A percentile compares a stretch with the other conserved stretches of the same genome.
Conservation (phyloP, 2,888 invertebrate genomes). For the Bembecia ichneumoniformis region DNA sequence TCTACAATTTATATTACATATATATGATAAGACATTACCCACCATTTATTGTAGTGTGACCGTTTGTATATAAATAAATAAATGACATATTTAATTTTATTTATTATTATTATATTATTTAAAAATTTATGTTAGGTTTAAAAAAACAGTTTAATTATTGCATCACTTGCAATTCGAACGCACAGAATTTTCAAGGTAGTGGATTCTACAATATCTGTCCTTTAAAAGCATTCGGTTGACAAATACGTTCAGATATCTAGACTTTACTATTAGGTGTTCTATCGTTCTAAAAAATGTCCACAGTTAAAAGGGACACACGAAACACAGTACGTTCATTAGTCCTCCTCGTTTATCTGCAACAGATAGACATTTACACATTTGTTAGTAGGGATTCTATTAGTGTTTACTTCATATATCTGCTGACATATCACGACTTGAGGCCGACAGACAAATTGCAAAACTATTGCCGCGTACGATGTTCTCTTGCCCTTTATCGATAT, state of each 20-base stretch:
- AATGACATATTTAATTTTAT: too few species aligned
- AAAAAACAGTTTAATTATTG: too few species aligned
- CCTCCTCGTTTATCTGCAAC: background rate
- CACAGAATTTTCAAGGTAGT: too few species aligned
- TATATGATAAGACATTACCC: too few species aligned
- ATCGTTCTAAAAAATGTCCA: background rate
- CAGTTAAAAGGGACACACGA: background rate
- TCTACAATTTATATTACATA: too few species aligned
- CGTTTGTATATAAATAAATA: too few species aligned
- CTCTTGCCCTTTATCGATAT: too few species aligned
- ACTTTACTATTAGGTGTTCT: background rate
- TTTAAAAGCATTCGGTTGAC: background rate
- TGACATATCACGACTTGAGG: conserved; percentile 4
- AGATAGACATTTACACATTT: background rate
- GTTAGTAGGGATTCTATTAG: background rate
- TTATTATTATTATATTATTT: too few species aligned
- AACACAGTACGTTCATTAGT: background rate
- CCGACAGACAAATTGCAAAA: conserved; percentile 2
- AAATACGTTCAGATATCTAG: background rate
- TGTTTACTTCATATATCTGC: background rate
- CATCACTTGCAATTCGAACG: too few species aligned
- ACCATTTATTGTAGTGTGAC: too few species aligned
- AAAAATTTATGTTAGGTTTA: too few species aligned
- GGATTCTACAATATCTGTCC: too few species aligned
- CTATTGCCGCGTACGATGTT: background rate